phyloP scores from a whole-genome alignment of 2,113 vertebrate species.

The Alouatta palliata region DNA sequence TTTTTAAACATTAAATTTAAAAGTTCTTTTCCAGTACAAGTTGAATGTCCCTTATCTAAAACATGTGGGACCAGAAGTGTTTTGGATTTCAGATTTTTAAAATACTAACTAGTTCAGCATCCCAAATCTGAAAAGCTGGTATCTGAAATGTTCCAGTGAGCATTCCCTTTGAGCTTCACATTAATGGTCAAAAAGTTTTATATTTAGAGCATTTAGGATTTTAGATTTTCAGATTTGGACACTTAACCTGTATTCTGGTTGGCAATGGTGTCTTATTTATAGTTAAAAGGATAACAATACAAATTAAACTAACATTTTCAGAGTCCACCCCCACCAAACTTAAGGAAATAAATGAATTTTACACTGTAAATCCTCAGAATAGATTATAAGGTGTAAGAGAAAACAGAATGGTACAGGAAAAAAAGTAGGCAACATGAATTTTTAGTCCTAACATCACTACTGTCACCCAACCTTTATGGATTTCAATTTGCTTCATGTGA shows the following conservation, averaged over 20 bases:
- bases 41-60: neutral
- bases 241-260: neutral
- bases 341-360: slow-evolving; percentile 36
- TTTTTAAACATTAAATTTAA: slow-evolving; percentile 12
- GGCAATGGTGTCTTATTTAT: slow-evolving; percentile 29
- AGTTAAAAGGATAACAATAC: slow-evolving; percentile 17
- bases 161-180: neutral
- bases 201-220: neutral
- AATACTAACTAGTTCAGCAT: neutral
- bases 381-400: neutral
- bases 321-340: neutral
- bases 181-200: neutral
- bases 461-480: neutral
- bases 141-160: neutral
- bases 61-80: neutral
- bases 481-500: slow-evolving; percentile 13
- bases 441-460: neutral
- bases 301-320: slow-evolving; percentile 44
- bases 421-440: neutral
- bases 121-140: neutral
- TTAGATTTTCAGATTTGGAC: neutral
- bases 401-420: neutral
- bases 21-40: slow-evolving; percentile 9
- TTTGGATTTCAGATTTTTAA: neutral
- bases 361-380: neutral